Evolutionary conservation across 2,888 invertebrate genomes (phyloP).

Genomic region (Papilio demoleus): DNA sequence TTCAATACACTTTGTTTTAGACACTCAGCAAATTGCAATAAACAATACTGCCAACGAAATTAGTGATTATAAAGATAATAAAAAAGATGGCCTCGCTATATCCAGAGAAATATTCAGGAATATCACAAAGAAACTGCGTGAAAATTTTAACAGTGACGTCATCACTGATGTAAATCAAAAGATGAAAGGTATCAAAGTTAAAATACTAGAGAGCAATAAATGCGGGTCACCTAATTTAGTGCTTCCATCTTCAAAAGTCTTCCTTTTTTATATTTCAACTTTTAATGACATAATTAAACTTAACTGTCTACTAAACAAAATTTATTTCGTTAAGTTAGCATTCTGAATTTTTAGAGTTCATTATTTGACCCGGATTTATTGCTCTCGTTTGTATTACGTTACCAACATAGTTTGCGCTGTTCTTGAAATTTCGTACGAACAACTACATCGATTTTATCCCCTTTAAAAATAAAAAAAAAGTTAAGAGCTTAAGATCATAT

Average conservation of each 20-base stretch:
- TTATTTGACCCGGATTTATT: too few relatives aligned
- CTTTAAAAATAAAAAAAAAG: too few relatives aligned
- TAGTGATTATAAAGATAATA: slow-evolving; percentile 71
- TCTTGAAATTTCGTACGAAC: not conserved
- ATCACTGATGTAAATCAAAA: slow-evolving; percentile 65
- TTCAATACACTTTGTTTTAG: slow-evolving; percentile 52
- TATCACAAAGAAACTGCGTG: slow-evolving; percentile 79
- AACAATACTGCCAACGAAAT: slow-evolving; percentile 67
- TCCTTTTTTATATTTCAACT: too few relatives aligned
- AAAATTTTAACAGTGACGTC: slow-evolving; percentile 78
- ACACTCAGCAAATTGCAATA: slow-evolving; percentile 74
- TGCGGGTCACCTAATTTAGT: too few relatives aligned
- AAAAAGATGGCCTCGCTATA: slow-evolving; percentile 76
- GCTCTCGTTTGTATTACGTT: too few relatives aligned
- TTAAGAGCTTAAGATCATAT: too few relatives aligned
- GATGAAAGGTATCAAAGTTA: slow-evolving; percentile 34
- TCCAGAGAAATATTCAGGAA: slow-evolving; percentile 81
- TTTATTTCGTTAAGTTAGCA: too few relatives aligned
- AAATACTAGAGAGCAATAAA: not conserved
- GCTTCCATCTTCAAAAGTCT: too few relatives aligned
- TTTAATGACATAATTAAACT: too few relatives aligned
- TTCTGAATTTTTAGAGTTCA: too few relatives aligned
- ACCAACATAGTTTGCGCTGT: not conserved
- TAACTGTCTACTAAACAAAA: too few relatives aligned
- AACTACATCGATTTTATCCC: not conserved